Conservation (phyloP, 2,888 invertebrate genomes). For the Bombylius major region DNA sequence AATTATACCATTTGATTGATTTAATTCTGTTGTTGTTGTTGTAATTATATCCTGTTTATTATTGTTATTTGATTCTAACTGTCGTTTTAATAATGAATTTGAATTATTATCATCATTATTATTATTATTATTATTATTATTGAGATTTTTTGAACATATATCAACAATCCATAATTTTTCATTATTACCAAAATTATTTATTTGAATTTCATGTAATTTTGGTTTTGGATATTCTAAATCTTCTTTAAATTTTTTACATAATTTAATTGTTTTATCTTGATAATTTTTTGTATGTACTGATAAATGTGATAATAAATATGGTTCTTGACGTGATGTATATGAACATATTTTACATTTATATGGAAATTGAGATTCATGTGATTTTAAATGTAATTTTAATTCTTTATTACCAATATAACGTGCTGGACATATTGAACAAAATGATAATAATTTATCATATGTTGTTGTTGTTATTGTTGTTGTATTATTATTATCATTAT, state of each 20-base stretch:
- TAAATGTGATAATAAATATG: slow-evolving; percentile 54
- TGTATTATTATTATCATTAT: background rate
- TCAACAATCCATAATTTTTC: slow-evolving; percentile 34
- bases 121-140: slow-evolving; percentile 2
- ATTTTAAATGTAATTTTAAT: slow-evolving; percentile 53
- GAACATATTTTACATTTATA: slow-evolving; percentile 65
- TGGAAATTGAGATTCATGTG: slow-evolving; percentile 32
- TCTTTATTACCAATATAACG: slow-evolving; percentile 67
- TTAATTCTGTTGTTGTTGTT: background rate
- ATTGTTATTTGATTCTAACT: background rate
- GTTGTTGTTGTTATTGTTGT: slow-evolving; percentile 28
- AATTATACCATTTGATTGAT: background rate
- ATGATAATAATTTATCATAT: slow-evolving; percentile 46
- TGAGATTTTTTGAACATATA: background rate
- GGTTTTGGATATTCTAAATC: slow-evolving; percentile 55
- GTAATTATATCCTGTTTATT: background rate
- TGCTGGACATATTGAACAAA: slow-evolving; percentile 73
- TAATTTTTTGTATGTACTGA: slow-evolving; percentile 67
- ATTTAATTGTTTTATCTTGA: slow-evolving; percentile 58
- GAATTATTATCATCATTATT: background rate
- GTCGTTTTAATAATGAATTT: slow-evolving; percentile 1
- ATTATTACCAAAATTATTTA: slow-evolving; percentile 5
- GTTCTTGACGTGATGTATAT: slow-evolving; percentile 59
- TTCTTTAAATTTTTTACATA: slow-evolving; percentile 51
- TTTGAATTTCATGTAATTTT: slow-evolving; percentile 37